phyloP scores from a whole-genome alignment of 2,113 vertebrate genomes.

The Eurystomus gularis region DNA sequence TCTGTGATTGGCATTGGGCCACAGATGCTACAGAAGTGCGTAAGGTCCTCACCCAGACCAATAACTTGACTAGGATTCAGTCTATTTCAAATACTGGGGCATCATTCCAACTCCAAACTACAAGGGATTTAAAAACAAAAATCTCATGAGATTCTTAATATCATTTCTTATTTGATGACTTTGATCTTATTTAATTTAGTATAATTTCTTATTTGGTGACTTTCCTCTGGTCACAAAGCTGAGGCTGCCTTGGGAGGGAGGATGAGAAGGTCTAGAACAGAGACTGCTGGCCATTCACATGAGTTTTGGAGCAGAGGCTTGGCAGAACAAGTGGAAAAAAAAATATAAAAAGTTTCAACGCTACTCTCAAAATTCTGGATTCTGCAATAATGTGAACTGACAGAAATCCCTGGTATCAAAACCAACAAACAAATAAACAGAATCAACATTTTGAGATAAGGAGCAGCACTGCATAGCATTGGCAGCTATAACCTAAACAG shows the following conservation, averaged over 20 bases:
- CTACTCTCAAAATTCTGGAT: not conserved
- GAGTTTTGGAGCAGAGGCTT: not conserved
- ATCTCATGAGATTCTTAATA: not conserved
- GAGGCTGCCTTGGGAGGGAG: not conserved
- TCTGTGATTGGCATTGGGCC: not conserved
- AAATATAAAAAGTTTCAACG: not conserved
- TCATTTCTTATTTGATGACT: not conserved
- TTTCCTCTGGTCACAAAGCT: not conserved
- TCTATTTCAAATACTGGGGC: not conserved
- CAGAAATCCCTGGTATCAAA: not conserved
- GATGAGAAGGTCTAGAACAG: not conserved
- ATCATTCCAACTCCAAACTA: not conserved
- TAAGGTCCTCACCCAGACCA: not conserved
- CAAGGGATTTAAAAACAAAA: not conserved
- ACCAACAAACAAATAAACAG: not conserved
- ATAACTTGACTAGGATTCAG: not conserved
- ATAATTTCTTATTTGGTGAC: not conserved
- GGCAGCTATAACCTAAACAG: not conserved
- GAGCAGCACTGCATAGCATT: not conserved
- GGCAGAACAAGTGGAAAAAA: not conserved
- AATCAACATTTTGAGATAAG: fast-evolving
- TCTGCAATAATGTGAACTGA: not conserved
- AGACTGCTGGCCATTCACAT: not conserved
- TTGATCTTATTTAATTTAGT: not conserved
- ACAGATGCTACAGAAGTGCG: not conserved